Conservation (phyloP, 2,113 vertebrate genomes). For the Ramphastos sulfuratus region DNA sequence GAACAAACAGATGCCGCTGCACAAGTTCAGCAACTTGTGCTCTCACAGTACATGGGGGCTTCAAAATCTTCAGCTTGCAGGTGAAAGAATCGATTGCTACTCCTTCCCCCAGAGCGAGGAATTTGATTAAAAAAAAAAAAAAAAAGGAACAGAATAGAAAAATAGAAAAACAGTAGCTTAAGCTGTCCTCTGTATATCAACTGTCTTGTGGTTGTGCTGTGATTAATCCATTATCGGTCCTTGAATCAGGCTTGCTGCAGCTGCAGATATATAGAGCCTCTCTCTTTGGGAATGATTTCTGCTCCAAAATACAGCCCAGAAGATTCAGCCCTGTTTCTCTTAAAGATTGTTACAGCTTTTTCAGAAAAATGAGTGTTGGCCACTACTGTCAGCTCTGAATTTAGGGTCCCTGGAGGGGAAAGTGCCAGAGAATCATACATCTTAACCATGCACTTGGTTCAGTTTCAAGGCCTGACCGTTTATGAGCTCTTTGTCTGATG, state of each 20-base stretch:
- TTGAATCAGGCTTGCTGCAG: constrained; percentile 25
- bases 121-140: neutral
- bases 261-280: constrained; percentile 9
- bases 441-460: constrained; percentile 35
- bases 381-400: constrained; percentile 48
- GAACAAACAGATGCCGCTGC: neutral
- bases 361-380: constrained; percentile 43
- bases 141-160: neutral
- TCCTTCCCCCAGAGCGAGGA: neutral
- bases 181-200: constrained; percentile 31
- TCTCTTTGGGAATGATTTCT: constrained; percentile 37
- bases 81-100: neutral
- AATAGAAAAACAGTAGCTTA: constrained; percentile 28
- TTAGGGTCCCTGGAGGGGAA: constrained; percentile 53
- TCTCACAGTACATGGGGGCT: neutral
- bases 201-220: neutral
- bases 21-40: neutral
- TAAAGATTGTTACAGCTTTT: constrained; percentile 44
- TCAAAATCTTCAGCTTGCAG: constrained; percentile 1
- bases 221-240: constrained; percentile 23
- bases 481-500: constrained; percentile 6
- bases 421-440: constrained; percentile 54
- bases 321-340: neutral
- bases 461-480: constrained; percentile 62
- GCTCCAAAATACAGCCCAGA: constrained; percentile 15